Evolutionary conservation across 2,113 vertebrate genomes (phyloP).

Genomic region (Neofelis nebulosa): DNA sequence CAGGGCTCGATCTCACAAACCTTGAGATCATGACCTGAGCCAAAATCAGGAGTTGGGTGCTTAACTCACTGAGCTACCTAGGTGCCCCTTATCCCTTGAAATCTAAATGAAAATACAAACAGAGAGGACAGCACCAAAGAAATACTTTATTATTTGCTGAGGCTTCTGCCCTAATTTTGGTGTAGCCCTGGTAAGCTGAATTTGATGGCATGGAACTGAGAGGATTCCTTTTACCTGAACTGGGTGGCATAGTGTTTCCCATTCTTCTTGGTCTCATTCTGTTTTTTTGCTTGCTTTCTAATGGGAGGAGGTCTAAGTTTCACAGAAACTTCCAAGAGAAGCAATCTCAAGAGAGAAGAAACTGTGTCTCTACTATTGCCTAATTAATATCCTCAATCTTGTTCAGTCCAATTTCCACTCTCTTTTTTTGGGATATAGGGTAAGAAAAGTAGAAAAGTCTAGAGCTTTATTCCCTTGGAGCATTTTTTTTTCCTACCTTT

Average conservation of each 20-base stretch:
- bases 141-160: background rate
- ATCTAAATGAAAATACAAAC: background rate
- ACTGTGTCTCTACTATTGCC: background rate
- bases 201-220: background rate
- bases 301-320: conserved; percentile 17
- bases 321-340: background rate
- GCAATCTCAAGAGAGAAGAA: conserved; percentile 19
- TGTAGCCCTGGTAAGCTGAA: background rate
- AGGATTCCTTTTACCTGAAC: background rate
- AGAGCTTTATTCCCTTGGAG: background rate
- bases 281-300: conserved; percentile 28
- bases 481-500: background rate
- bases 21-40: no score
- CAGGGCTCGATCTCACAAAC: no score
- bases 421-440: background rate
- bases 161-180: background rate
- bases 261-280: background rate
- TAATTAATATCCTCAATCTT: background rate
- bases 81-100: background rate
- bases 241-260: background rate
- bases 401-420: background rate
- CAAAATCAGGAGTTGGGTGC: no score
- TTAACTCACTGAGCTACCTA: no score
- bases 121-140: background rate
- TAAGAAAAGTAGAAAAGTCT: conserved; percentile 25